phyloP scores from a whole-genome alignment of 1,140 invertebrate genomes.

The Nomia melanderi region DNA sequence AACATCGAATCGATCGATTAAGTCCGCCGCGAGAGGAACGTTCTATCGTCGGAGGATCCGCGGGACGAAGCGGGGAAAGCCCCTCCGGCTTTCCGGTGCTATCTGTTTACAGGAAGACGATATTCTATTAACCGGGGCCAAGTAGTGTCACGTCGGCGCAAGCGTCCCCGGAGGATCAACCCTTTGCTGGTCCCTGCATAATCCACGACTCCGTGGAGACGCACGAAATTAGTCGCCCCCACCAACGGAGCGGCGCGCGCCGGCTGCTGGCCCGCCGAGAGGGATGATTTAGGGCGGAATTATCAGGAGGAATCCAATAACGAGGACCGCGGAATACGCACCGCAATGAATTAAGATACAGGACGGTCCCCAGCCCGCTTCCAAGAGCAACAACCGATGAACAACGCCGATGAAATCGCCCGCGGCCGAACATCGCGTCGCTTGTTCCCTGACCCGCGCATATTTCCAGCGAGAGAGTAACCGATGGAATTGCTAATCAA shows the following conservation, averaged over 20 bases:
- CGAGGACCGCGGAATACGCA: slow-evolving; percentile 72
- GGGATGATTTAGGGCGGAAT: slow-evolving; percentile 79
- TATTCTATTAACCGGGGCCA: slow-evolving; percentile 76
- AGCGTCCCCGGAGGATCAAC: slow-evolving; percentile 78
- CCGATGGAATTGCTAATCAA: not conserved
- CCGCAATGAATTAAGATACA: slow-evolving; percentile 77
- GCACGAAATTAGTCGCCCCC: slow-evolving; percentile 76
- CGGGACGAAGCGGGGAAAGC: not conserved
- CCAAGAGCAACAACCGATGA: slow-evolving; percentile 14
- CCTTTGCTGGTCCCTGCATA: slow-evolving; percentile 77
- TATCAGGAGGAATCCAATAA: slow-evolving; percentile 80
- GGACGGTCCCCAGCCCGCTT: slow-evolving; percentile 45
- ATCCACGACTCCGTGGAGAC: slow-evolving; percentile 80
- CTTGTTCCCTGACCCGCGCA: no score
- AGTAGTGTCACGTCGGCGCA: slow-evolving; percentile 76
- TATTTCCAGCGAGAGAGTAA: not conserved
- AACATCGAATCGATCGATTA: no score
- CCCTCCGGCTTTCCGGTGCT: slow-evolving; percentile 46
- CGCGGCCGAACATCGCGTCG: not conserved
- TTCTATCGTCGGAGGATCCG: not conserved
- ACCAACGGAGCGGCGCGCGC: slow-evolving; percentile 47
- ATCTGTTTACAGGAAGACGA: slow-evolving; percentile 67
- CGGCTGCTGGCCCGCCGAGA: slow-evolving; percentile 11
- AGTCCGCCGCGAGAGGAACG: no score
- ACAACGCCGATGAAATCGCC: not conserved